These are phyloP conservation scores for Garra rufa DNA, from an alignment of 2,113 vertebrate genomes.

Conservation along the genomic window DNA sequence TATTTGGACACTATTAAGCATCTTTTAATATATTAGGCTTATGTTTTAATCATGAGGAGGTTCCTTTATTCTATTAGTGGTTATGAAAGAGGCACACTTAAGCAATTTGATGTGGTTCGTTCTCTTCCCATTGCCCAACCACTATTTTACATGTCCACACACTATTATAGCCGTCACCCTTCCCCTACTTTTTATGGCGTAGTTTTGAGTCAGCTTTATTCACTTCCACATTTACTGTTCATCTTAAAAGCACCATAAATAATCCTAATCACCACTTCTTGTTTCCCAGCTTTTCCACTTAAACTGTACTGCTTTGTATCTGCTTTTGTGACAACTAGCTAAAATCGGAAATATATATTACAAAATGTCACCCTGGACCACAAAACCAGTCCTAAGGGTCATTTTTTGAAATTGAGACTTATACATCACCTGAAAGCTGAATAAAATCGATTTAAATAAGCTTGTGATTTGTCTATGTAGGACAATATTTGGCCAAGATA, in stretches of 20 bases:
- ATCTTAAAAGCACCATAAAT: constrained; percentile 54
- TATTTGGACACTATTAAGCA: no score
- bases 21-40: no score
- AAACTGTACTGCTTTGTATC: background rate
- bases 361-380: no score
- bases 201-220: constrained; percentile 65
- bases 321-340: background rate
- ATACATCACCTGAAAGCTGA: no score
- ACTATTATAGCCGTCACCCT: background rate
- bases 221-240: constrained; percentile 67
- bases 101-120: background rate
- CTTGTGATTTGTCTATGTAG: no score
- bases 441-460: no score
- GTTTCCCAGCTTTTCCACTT: background rate
- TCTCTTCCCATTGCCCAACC: background rate
- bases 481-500: no score
- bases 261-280: background rate
- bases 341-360: background rate
- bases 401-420: no score
- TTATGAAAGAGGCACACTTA: background rate
- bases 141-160: constrained; percentile 31
- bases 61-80: background rate
- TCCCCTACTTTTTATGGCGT: constrained; percentile 1
- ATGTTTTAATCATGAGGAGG: background rate
- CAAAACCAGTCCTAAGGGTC: no score